phyloP scores from a whole-genome alignment of 2,113 vertebrate genomes.

The Ctenomys sociabilis region DNA sequence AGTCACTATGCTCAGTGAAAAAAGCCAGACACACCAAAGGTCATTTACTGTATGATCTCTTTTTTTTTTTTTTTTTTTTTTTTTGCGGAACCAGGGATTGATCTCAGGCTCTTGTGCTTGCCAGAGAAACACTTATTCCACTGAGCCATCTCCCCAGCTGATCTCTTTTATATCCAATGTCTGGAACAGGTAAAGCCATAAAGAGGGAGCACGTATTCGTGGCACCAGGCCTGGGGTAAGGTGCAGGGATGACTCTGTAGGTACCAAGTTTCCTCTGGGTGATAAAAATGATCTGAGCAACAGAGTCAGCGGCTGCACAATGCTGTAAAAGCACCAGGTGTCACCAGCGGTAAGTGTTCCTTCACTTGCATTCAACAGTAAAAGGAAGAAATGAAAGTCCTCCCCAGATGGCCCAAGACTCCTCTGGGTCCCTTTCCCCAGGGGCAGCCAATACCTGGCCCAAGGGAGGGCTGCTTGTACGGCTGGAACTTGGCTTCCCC shows the following conservation, averaged over 20 bases:
- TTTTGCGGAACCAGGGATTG: no score
- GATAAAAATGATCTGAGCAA: constrained; percentile 1
- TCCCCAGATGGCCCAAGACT: neutral
- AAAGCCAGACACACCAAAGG: neutral
- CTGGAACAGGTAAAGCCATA: neutral
- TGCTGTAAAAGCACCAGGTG: neutral
- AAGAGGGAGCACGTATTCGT: neutral
- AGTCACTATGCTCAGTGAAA: neutral
- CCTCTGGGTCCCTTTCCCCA: neutral
- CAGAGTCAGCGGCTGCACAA: neutral
- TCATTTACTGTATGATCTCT: neutral
- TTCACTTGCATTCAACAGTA: neutral
- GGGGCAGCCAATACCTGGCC: neutral
- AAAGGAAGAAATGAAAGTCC: neutral
- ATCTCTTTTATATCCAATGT: neutral
- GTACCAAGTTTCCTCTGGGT: neutral
- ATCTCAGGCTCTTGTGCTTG: no score
- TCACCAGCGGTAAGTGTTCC: neutral
- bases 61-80: no score
- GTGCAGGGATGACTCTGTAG: neutral
- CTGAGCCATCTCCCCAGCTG: no score
- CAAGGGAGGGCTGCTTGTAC: neutral
- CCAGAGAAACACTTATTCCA: no score
- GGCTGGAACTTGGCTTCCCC: neutral
- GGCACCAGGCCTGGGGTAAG: neutral